Conservation (phyloP, 2,888 invertebrate genomes). For the Baccha elongata region DNA sequence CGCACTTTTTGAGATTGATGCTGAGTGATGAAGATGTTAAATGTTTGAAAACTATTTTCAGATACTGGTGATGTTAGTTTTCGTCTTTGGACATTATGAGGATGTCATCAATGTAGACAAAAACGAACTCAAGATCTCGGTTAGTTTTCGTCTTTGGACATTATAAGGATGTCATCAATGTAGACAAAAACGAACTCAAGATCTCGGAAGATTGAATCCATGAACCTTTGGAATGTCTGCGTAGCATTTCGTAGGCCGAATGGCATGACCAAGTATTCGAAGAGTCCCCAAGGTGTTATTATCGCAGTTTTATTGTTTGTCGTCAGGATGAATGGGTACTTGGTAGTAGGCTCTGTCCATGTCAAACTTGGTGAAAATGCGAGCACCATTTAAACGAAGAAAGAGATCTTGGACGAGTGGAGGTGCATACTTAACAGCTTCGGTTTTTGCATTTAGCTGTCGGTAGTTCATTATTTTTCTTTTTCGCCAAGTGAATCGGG, state of each 20-base stretch:
- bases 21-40: too few species aligned
- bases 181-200: not conserved
- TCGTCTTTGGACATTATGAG: not conserved
- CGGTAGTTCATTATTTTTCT: not conserved
- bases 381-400: not conserved
- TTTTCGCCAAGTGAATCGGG: not conserved
- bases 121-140: not conserved
- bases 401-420: not conserved
- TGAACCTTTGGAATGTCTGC: constrained; percentile 14
- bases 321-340: not conserved
- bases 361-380: not conserved
- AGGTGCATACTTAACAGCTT: not conserved
- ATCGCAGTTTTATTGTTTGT: constrained; percentile 1
- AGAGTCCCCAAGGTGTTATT: constrained; percentile 3
- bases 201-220: constrained; percentile 11
- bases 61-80: too few species aligned
- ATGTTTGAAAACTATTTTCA: too few species aligned
- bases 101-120: not conserved
- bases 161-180: constrained; percentile 3
- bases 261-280: not conserved
- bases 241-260: too few species aligned
- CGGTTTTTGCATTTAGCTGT: not conserved
- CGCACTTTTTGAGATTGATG: not conserved
- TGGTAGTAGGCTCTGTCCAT: not conserved
- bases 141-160: not conserved